Conservation (phyloP, 23 tunicate species). For the Clavelina lepadiformis region DNA sequence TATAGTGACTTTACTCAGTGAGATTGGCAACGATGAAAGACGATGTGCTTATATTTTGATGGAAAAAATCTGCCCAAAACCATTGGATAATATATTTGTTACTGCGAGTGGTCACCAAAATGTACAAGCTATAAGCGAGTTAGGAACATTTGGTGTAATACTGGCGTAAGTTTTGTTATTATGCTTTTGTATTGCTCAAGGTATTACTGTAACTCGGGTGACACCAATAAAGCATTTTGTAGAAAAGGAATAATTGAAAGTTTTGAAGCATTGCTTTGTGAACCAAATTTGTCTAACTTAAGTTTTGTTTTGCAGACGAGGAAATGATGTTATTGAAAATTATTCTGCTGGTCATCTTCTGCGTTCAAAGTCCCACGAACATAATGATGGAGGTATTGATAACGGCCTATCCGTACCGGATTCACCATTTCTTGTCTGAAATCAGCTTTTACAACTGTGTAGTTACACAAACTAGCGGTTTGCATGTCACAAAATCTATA, state of each 20-base stretch:
- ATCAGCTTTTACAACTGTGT: no score
- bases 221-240: no score
- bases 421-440: conserved; percentile 45
- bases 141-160: conserved; percentile 70
- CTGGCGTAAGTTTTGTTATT: conserved; percentile 76
- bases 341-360: conserved; percentile 68
- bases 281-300: no score
- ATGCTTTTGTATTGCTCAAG: no score
- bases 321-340: conserved; percentile 28
- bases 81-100: conserved; percentile 12
- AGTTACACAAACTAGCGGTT: no score
- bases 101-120: neutral
- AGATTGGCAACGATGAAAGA: conserved; percentile 39
- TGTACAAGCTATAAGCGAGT: conserved; percentile 59
- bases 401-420: conserved; percentile 78
- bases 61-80: conserved; percentile 61
- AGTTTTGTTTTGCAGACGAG: conserved; percentile 39
- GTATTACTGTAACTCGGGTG: no score
- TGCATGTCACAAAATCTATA: no score
- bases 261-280: no score
- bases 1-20: conserved; percentile 20
- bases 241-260: no score
- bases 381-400: conserved; percentile 78
- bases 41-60: conserved; percentile 66
- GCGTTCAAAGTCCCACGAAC: conserved; percentile 66